These are phyloP conservation scores for Manacus vitellinus DNA, from an alignment of 2,113 vertebrate species.

Conservation along the genomic window DNA sequence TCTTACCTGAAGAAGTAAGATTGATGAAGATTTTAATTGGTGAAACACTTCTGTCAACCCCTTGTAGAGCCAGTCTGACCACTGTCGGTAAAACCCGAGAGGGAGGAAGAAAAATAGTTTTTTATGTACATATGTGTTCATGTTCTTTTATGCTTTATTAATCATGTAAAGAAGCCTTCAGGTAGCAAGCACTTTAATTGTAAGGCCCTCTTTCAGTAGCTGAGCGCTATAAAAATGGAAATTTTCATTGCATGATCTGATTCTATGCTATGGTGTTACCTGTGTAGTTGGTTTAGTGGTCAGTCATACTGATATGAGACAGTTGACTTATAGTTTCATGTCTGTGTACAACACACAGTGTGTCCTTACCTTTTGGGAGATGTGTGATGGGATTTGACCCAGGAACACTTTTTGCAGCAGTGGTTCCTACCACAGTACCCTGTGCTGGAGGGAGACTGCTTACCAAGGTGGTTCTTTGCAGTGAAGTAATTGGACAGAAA, in stretches of 20 bases:
- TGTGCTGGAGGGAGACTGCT: background rate
- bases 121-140: background rate
- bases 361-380: background rate
- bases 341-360: background rate
- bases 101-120: background rate
- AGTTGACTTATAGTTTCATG: background rate
- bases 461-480: background rate
- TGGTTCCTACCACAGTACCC: background rate
- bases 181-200: background rate
- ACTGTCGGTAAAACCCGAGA: background rate
- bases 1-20: background rate
- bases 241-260: background rate
- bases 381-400: background rate
- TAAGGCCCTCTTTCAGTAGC: background rate
- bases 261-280: rapidly evolving
- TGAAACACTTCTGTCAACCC: background rate
- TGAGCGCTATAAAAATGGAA: background rate
- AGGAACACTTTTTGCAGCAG: background rate
- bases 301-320: background rate
- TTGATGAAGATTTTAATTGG: background rate
- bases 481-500: background rate
- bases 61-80: background rate
- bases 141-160: background rate
- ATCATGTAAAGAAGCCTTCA: background rate
- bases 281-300: background rate